A percentile compares a stretch with the other conserved stretches of the same genome.
Conservation (phyloP, 2,888 invertebrate genomes). For the Neoaliturus tenellus region DNA sequence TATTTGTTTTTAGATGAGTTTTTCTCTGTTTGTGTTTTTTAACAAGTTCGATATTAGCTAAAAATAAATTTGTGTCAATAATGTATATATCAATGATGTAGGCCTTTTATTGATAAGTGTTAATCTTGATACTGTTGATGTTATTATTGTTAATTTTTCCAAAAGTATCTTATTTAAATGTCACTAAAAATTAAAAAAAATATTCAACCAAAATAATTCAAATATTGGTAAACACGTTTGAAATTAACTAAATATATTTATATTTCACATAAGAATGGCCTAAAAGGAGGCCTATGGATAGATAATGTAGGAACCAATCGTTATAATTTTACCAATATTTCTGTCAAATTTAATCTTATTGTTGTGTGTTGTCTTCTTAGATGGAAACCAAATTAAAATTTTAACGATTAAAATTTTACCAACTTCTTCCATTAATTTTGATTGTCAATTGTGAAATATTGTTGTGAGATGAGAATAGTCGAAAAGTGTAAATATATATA, state of each 20-base stretch:
- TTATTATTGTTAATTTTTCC: not conserved
- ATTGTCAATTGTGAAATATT: not conserved
- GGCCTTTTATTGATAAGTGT: slow-evolving; percentile 22
- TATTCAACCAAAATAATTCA: not conserved
- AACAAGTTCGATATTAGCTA: not conserved
- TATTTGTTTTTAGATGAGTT: not conserved
- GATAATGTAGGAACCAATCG: no score
- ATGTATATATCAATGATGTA: not conserved
- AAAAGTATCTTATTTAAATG: not conserved
- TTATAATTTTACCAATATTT: slow-evolving; percentile 10
- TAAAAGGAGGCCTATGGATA: slow-evolving; percentile 8
- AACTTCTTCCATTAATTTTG: slow-evolving; percentile 41
- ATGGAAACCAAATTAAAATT: not conserved
- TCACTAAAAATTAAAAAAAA: not conserved
- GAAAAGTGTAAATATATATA: not conserved
- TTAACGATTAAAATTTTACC: not conserved
- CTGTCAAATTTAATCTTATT: not conserved
- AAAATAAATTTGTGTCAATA: not conserved
- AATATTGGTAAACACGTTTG: not conserved
- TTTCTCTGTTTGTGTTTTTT: slow-evolving; percentile 12
- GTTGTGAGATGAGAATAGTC: not conserved
- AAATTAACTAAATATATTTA: no score
- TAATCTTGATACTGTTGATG: slow-evolving; percentile 14
- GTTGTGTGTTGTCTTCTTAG: not conserved
- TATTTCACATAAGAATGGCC: no score